Evolutionary conservation across 2,797 vertebrate species (phyloP), one percentile per base, ranked within the genome.

Genomic region (Pelochelys cantorii): DNA sequence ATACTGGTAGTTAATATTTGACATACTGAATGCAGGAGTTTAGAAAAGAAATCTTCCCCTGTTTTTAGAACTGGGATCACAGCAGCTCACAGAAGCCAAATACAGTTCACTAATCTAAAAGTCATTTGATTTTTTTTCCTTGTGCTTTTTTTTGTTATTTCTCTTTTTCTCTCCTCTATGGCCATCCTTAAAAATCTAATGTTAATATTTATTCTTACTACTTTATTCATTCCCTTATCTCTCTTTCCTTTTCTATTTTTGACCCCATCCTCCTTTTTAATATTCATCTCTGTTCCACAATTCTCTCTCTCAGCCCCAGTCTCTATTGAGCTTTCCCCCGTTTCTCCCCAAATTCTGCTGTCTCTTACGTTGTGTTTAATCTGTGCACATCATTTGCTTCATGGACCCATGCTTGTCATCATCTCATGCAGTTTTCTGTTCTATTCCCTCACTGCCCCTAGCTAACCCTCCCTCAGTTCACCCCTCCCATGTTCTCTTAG

Each of bases 31-130:
- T 23, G 48, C 79, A 56, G 11, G 56, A 7, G 15, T 88, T 82
- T 31, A 77, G 93, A 94, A 78, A 25, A 34, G 57, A 87, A 91
- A 87, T 78, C 7, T 75, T 85, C 88, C 6, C 56, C 60, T 34
- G 54, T 78, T 13, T 7, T 80, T 60, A 93, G 53, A 62, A 81
- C 23, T 53, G 48, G 10, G 89, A 56, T 60, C 20, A 34, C 42
- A 25, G 7, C 37, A 48, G 11, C 12, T 75, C 11, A 75, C 7
- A 75, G 14, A 75, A 75, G 37, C 23, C 48, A 75, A 81, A 75
- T 3, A 2, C 14, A 78, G 83, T 17, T 88, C 86, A 86, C 56
- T 55, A 74, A 92, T 93, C 23, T 81, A 84, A 94, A 88, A 84
- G 59, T 83, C 31, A 65, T 74, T 94, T 89, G 5, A 34, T 60